Conservation (phyloP, 92 coral and sea anemone genomes). For the Bergia puertoricense region DNA sequence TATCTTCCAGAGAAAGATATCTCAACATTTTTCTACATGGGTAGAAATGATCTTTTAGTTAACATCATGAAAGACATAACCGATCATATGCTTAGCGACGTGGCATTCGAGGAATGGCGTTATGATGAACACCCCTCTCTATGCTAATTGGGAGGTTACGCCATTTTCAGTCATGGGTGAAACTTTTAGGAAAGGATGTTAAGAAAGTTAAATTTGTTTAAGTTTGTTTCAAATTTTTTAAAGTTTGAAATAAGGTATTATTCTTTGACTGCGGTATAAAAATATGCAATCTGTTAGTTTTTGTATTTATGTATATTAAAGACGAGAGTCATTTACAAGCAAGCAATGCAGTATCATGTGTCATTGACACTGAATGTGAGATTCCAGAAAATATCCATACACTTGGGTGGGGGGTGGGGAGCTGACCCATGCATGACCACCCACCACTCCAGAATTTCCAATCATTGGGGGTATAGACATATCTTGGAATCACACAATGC, state of each 20-base stretch:
- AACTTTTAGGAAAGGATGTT: conserved; percentile 32
- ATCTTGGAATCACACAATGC: no score
- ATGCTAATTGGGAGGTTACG: conserved; percentile 32
- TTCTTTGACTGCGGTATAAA: no score
- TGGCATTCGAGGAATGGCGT: conserved; percentile 42
- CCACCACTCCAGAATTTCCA: no score
- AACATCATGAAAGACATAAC: conserved; percentile 48
- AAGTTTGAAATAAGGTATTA: neutral
- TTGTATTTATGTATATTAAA: no score
- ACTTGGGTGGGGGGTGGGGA: no score
- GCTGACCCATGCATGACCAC: no score
- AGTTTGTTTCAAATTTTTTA: neutral
- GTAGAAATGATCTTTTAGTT: conserved; percentile 51
- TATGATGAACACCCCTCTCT: conserved; percentile 52
- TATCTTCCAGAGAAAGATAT: conserved; percentile 52
- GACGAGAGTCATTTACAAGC: no score
- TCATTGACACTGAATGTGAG: no score
- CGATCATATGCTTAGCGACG: conserved; percentile 47
- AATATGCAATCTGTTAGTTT: no score
- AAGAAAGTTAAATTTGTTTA: conserved; percentile 25
- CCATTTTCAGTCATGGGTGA: conserved; percentile 50
- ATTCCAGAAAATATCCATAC: no score
- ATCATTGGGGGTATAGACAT: no score
- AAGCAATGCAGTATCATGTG: no score
- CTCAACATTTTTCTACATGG: conserved; percentile 33